phyloP scores from a whole-genome alignment of 2,888 invertebrate species.

The Agonopterix heracliana region DNA sequence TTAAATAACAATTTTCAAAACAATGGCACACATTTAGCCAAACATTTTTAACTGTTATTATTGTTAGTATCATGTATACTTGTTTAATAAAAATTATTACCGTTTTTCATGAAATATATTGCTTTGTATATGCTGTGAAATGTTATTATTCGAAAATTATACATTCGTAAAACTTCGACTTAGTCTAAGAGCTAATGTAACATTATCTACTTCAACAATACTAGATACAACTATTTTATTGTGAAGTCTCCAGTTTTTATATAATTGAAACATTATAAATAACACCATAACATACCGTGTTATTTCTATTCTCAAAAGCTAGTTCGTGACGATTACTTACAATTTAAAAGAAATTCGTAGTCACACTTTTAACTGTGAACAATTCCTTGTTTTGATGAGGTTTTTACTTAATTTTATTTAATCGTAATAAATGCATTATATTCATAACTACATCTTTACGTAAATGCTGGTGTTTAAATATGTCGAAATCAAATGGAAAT shows the following conservation, averaged over 20 bases:
- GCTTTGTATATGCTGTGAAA: neutral
- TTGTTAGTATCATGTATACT: slow-evolving; percentile 18
- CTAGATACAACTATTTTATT: slow-evolving; percentile 39
- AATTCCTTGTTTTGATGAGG: slow-evolving; percentile 62
- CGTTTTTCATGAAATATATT: neutral
- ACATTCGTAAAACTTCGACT: slow-evolving; percentile 8
- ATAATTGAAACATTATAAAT: slow-evolving; percentile 47
- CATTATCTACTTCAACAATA: slow-evolving; percentile 59
- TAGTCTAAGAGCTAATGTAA: slow-evolving; percentile 55
- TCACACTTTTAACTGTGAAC: slow-evolving; percentile 54
- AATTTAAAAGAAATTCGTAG: slow-evolving; percentile 56
- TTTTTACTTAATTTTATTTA: slow-evolving; percentile 25
- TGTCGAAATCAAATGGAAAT: neutral
- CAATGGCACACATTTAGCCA: slow-evolving; percentile 67
- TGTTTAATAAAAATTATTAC: neutral
- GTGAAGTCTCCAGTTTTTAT: slow-evolving; percentile 49
- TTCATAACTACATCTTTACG: slow-evolving; percentile 17
- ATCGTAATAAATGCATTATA: slow-evolving; percentile 45
- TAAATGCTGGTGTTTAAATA: slow-evolving; percentile 15
- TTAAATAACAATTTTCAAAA: slow-evolving; percentile 59
- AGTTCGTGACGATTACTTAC: slow-evolving; percentile 39
- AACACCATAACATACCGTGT: slow-evolving; percentile 26
- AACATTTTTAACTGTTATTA: slow-evolving; percentile 19
- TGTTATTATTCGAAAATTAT: neutral
- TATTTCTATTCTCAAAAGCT: slow-evolving; percentile 28